Conservation (phyloP, 2,797 vertebrate species). For the Pseudochromis fuscus region DNA sequence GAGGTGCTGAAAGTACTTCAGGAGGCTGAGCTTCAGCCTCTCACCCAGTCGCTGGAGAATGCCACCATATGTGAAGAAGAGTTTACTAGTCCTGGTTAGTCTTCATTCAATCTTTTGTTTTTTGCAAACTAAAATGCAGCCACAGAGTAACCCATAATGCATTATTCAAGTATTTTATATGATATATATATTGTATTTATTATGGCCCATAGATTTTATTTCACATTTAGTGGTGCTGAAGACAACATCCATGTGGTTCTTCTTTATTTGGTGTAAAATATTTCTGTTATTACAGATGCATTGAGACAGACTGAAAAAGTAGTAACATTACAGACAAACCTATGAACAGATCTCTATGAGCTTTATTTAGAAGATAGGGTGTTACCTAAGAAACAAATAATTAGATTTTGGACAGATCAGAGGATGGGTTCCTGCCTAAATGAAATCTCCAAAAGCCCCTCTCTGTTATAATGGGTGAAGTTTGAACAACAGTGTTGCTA, state of each 20-base stretch:
- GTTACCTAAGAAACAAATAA: no score
- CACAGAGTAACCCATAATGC: neutral
- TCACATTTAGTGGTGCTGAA: no score
- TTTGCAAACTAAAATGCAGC: neutral
- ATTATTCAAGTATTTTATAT: neutral
- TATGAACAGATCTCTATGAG: no score
- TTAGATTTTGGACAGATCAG: no score
- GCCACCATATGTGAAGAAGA: conserved; percentile 62
- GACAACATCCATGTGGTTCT: neutral
- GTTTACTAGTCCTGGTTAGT: conserved; percentile 46
- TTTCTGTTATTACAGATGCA: neutral
- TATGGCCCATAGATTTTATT: neutral
- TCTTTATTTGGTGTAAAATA: neutral
- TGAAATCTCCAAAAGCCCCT: no score
- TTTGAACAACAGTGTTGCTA: no score
- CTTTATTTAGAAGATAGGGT: no score
- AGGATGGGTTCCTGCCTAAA: no score
- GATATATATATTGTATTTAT: no score
- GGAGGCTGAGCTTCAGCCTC: conserved; percentile 90
- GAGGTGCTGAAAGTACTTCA: conserved; percentile 89
- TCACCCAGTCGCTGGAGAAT: conserved; percentile 86
- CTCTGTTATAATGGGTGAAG: no score
- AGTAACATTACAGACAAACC: no score
- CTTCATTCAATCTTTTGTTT: neutral
- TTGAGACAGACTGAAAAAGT: no score